Conservation (phyloP, 2,797 vertebrate species). For the Oreochromis mossambicus region DNA sequence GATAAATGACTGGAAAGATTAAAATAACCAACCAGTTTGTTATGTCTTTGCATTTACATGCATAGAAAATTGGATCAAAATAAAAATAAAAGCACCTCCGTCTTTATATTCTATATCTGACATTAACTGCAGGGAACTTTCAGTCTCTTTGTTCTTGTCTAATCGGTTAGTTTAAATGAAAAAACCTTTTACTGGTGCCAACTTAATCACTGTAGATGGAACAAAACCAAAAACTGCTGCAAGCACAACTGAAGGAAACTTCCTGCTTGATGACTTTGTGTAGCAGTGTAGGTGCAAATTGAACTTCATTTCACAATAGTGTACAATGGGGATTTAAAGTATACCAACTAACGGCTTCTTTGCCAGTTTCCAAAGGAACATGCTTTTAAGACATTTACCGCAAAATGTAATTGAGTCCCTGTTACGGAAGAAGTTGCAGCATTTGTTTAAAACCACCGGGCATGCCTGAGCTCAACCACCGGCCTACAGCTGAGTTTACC, state of each 20-base stretch:
- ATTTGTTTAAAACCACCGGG: neutral
- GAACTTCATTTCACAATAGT: neutral
- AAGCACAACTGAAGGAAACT: slow-evolving; percentile 8
- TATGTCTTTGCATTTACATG: neutral
- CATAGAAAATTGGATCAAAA: neutral
- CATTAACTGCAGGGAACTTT: neutral
- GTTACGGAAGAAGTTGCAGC: neutral
- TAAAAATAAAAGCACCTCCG: neutral
- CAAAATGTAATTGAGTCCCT: neutral
- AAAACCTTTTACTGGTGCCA: slow-evolving; percentile 12
- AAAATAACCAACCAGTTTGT: neutral
- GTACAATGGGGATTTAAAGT: neutral
- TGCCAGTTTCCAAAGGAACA: neutral
- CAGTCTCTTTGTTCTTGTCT: neutral
- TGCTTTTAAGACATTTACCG: neutral
- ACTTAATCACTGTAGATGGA: slow-evolving; percentile 22
- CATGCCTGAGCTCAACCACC: slow-evolving; percentile 6
- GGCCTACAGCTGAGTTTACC: neutral
- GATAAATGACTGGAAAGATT: neutral
- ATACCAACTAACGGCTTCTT: neutral
- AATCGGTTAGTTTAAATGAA: neutral
- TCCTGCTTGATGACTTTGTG: neutral
- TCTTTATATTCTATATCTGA: neutral
- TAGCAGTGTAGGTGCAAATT: neutral
- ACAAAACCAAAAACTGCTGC: slow-evolving; percentile 18